Evolutionary conservation across 1,140 invertebrate species (phyloP).

Genomic region (Rhyacophila brunnea): DNA sequence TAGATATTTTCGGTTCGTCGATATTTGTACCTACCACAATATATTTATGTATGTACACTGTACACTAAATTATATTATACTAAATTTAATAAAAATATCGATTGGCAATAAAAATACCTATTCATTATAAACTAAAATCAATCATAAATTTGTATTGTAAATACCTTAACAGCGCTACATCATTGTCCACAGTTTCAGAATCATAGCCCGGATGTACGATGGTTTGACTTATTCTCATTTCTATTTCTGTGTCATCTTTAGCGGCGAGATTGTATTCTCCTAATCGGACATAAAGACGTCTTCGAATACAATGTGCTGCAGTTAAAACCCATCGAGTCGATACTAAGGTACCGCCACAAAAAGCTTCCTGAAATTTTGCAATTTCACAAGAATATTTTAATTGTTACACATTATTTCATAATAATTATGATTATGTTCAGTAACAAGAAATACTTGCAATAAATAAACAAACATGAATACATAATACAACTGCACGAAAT

Average conservation of each 20-base stretch:
- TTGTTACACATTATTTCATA: too few relatives aligned
- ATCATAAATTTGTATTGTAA: not conserved
- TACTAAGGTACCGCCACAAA: slow-evolving; percentile 89
- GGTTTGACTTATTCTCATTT: slow-evolving; percentile 70
- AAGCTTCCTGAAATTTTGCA: slow-evolving; percentile 73
- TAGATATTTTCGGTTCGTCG: too few relatives aligned
- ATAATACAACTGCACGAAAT: too few relatives aligned
- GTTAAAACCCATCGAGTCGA: slow-evolving; percentile 85
- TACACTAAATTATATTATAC: too few relatives aligned
- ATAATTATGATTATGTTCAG: too few relatives aligned
- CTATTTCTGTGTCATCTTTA: slow-evolving; percentile 50
- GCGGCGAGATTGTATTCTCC: slow-evolving; percentile 64
- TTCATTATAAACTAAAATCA: not conserved
- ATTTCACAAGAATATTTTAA: too few relatives aligned
- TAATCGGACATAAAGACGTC: slow-evolving; percentile 74
- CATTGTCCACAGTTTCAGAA: slow-evolving; percentile 85
- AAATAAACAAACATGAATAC: too few relatives aligned
- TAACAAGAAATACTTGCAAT: too few relatives aligned
- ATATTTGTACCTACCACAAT: too few relatives aligned
- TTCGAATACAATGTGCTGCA: slow-evolving; percentile 84
- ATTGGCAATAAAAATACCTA: slow-evolving; percentile 5
- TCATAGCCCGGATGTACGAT: slow-evolving; percentile 83
- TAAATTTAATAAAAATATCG: too few relatives aligned
- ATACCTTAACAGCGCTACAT: slow-evolving; percentile 77
- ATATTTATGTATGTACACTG: too few relatives aligned